Percentiles rank a stretch among this genome's conserved stretches.
Conservation (phyloP, 2,888 invertebrate species). For the Cheilosia soror region DNA sequence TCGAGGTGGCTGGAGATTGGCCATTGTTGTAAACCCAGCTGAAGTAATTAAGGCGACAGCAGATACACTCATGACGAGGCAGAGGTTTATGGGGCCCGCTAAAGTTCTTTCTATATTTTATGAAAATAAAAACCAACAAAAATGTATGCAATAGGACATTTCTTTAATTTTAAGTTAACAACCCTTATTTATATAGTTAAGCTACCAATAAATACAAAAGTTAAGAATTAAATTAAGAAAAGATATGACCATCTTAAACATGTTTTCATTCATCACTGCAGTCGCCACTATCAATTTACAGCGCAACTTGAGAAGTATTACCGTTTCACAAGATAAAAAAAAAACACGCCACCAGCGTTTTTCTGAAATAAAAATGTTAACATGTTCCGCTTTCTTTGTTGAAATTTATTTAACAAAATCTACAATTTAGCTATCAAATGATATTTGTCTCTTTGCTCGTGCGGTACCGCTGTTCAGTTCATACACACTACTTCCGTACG, state of each 20-base stretch:
- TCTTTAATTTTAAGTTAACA: constrained; percentile 51
- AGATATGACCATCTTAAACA: constrained; percentile 2
- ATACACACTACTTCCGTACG: constrained; percentile 38
- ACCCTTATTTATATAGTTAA: constrained; percentile 30
- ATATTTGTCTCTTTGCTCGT: constrained; percentile 86
- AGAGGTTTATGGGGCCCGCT: too few relatives aligned
- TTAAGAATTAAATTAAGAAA: constrained; percentile 6
- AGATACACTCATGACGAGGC: too few relatives aligned
- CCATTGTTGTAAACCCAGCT: too few relatives aligned
- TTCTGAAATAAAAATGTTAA: constrained; percentile 18
- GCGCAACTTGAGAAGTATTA: too few relatives aligned
- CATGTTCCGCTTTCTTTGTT: neutral
- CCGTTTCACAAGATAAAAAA: neutral
- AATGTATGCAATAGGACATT: constrained; percentile 10
- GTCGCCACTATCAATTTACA: too few relatives aligned
- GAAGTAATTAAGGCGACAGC: too few relatives aligned
- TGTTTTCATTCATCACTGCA: neutral
- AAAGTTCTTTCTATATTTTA: too few relatives aligned
- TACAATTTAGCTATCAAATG: constrained; percentile 85
- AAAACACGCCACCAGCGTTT: neutral
- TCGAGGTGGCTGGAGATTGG: too few relatives aligned
- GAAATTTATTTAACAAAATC: constrained; percentile 51
- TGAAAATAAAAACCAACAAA: neutral
- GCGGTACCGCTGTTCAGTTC: constrained; percentile 78
- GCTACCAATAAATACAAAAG: constrained; percentile 56